Percentiles rank a stretch among this genome's conserved stretches.
Evolutionary conservation across 2,888 invertebrate species (phyloP).

Genomic region (Trichopria drosophilae): DNA sequence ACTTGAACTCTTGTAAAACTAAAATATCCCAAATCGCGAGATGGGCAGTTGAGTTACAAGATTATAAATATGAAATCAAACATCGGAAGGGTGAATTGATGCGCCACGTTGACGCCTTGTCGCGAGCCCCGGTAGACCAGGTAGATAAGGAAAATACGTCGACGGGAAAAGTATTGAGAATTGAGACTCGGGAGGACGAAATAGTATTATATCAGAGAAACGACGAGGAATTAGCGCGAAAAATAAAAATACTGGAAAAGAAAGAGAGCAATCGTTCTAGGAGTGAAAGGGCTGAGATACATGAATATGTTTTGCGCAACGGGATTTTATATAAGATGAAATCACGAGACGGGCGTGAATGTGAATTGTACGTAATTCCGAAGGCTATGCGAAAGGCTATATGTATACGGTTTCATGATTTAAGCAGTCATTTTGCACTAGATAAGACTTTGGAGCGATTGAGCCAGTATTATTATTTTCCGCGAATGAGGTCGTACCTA

Average conservation of each 20-base stretch:
- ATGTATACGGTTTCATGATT: constrained; percentile 26
- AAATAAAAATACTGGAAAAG: constrained; percentile 23
- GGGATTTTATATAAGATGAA: constrained; percentile 23
- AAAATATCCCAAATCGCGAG: constrained; percentile 32
- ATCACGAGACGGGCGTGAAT: not conserved
- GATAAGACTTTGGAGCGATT: constrained; percentile 20
- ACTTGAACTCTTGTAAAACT: constrained; percentile 29
- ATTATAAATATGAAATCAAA: constrained; percentile 38
- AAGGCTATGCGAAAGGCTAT: too few species aligned
- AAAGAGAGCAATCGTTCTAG: not conserved
- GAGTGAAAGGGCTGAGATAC: constrained; percentile 4
- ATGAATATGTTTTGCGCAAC: constrained; percentile 5
- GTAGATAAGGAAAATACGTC: not conserved
- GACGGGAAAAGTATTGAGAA: too few species aligned
- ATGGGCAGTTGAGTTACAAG: constrained; percentile 34
- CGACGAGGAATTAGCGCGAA: too few species aligned
- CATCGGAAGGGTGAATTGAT: constrained; percentile 35
- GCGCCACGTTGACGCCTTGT: constrained; percentile 34
- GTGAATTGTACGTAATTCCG: constrained; percentile 21
- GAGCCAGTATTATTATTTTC: constrained; percentile 34
- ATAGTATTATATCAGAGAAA: not conserved
- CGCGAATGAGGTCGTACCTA: constrained; percentile 24
- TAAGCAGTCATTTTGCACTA: constrained; percentile 24
- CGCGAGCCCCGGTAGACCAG: not conserved
- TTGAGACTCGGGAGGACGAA: not conserved